These are phyloP conservation scores for Barbus barbus DNA, from an alignment of 2,113 vertebrate genomes.

Conservation along the genomic window DNA sequence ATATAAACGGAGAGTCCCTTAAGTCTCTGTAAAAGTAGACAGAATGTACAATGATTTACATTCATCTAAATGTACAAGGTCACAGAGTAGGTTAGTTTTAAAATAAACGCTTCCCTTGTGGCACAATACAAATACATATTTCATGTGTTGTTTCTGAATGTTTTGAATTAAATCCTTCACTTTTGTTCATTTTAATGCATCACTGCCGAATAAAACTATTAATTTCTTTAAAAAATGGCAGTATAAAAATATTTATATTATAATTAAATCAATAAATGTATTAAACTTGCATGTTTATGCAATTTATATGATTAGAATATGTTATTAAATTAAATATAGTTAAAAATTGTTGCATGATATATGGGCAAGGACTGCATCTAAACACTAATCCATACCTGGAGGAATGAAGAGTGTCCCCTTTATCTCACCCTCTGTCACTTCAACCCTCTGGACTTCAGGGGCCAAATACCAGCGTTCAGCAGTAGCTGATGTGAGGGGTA, in stretches of 20 bases:
- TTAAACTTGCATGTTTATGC: neutral
- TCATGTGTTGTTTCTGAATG: neutral
- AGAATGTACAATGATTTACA: neutral
- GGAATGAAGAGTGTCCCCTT: slow-evolving; percentile 72
- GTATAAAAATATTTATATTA: neutral
- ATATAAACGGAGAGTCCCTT: neutral
- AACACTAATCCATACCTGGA: slow-evolving; percentile 61
- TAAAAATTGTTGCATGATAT: neutral
- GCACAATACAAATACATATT: neutral
- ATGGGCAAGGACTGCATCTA: neutral
- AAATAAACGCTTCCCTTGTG: neutral
- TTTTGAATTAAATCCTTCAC: neutral
- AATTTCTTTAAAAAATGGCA: too few relatives aligned
- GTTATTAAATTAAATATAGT: neutral
- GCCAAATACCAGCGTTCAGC: slow-evolving; percentile 74
- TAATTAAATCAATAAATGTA: too few relatives aligned
- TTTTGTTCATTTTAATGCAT: too few relatives aligned
- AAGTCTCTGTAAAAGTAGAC: neutral
- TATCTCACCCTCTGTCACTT: slow-evolving; percentile 59
- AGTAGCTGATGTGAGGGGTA: slow-evolving; percentile 57
- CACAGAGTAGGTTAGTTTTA: too few relatives aligned
- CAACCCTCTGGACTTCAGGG: slow-evolving; percentile 67
- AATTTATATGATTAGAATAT: neutral
- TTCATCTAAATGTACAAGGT: neutral
- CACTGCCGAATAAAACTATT: too few relatives aligned